Evolutionary conservation across 2,113 vertebrate genomes (phyloP).

Genomic region (Sylvia atricapilla): DNA sequence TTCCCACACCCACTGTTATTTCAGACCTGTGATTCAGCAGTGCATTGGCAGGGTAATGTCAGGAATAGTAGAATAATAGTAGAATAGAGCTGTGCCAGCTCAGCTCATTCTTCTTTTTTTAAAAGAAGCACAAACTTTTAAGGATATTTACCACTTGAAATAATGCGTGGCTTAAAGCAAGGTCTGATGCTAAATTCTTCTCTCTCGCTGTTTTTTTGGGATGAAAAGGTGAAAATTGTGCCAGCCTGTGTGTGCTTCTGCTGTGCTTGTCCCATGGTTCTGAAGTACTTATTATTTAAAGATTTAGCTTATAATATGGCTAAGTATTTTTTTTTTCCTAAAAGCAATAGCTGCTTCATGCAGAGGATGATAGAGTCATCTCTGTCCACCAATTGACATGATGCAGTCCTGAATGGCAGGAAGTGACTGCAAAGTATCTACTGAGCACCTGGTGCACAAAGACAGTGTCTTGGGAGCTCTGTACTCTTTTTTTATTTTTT

Average conservation of each 20-base stretch:
- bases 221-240: neutral
- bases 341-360: neutral
- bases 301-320: neutral
- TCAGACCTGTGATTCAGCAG: conserved; percentile 20
- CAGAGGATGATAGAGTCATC: neutral
- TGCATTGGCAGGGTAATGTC: neutral
- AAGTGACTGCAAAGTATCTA: neutral
- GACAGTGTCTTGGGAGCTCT: neutral
- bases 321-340: neutral
- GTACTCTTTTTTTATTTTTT: neutral
- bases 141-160: neutral
- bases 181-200: neutral
- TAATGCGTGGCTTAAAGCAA: neutral
- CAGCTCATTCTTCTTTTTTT: neutral
- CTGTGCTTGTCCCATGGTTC: fast-evolving
- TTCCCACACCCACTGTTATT: conserved; percentile 24
- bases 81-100: neutral
- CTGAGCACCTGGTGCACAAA: neutral
- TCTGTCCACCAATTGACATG: neutral
- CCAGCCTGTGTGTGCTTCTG: neutral
- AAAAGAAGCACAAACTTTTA: neutral
- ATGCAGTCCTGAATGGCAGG: neutral
- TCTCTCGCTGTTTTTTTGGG: neutral
- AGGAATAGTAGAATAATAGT: neutral
- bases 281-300: neutral